Evolutionary conservation across 1,140 invertebrate genomes (phyloP), one percentile per base, ranked within the genome.

Genomic region (Argopecten irradians): DNA sequence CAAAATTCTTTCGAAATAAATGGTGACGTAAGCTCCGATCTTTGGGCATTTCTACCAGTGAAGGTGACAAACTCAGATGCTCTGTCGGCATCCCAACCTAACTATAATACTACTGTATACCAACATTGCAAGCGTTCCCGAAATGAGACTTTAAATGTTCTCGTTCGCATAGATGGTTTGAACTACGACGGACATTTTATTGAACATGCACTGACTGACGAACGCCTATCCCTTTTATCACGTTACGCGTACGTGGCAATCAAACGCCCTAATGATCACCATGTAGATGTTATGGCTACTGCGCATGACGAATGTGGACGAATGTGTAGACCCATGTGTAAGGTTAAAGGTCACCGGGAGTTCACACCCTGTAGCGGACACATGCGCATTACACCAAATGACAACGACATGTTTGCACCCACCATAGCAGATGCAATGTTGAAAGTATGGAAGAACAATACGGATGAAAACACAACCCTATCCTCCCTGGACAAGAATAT

Each of bases 161-260:
- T 88, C 32, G 46, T 93, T 7, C 89, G 85, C 13, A 90, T 92
- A 22, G 46, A 85, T 32, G 93, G 93, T 19, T 43, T 92, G 9
- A 92, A 90, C 84, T 93, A 93, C 36, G 86, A 90, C 14, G 93
- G 93, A n/a, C 36, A 39, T 22, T 93, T 91, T 86, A 89, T 89
- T 33, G 93, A 93, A 19, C 89, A 92, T 11, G 89, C 91, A 33
- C 90, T 93, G 16, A 82, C 92, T 19, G 93, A 93, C 55, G 88
- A 91, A 34, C 85, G 93, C 35, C 90, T 92, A 39, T 90, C 93
- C 28, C 85, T 91, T 5, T 90, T 91, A 14, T 86, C 89, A 36
- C 34, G 87, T 7, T 89, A 90, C 13, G 86, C 91, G 11, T 93
- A 92, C 88, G 34, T 93, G 34, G 92, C 89, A 7, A 89, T 93